These are phyloP conservation scores for Drosophila picticornis DNA, from an alignment of 2,888 invertebrate genomes.

Conservation along the genomic window DNA sequence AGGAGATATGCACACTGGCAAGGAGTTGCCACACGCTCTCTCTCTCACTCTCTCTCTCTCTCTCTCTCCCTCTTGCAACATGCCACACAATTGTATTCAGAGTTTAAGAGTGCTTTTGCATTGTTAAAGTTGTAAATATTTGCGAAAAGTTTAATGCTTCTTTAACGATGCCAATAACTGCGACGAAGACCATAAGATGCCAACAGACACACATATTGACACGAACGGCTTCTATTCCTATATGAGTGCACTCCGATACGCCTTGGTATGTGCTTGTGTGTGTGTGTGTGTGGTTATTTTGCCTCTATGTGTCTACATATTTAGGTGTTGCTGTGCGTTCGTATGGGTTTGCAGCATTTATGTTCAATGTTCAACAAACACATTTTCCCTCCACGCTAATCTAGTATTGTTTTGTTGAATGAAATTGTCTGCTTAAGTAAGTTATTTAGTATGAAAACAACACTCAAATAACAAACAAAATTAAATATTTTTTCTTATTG, in stretches of 20 bases:
- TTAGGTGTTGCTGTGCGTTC: slow-evolving; percentile 1
- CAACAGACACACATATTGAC: slow-evolving; percentile 29
- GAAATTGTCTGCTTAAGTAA: background rate
- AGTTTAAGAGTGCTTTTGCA: slow-evolving; percentile 51
- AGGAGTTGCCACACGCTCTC: slow-evolving; percentile 17
- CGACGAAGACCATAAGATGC: slow-evolving; percentile 34
- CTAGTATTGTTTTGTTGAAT: background rate
- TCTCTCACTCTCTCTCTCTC: background rate
- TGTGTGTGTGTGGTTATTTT: background rate
- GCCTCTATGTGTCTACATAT: slow-evolving; percentile 6
- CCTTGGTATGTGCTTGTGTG: background rate
- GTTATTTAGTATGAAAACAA: background rate
- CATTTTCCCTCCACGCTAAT: background rate
- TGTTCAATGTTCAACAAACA: slow-evolving; percentile 10
- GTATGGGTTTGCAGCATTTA: slow-evolving; percentile 30
- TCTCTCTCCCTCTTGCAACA: background rate
- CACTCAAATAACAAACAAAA: background rate
- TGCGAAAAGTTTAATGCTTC: slow-evolving; percentile 70
- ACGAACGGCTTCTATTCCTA: slow-evolving; percentile 17
- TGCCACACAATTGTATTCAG: slow-evolving; percentile 9
- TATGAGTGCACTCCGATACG: slow-evolving; percentile 19
- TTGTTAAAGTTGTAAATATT: slow-evolving; percentile 70
- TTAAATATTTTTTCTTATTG: background rate
- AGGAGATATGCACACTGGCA: slow-evolving; percentile 64
- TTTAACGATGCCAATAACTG: slow-evolving; percentile 71